These are phyloP conservation scores for Dioctria rufipes DNA, from an alignment of 2,888 invertebrate genomes.

Conservation along the genomic window DNA sequence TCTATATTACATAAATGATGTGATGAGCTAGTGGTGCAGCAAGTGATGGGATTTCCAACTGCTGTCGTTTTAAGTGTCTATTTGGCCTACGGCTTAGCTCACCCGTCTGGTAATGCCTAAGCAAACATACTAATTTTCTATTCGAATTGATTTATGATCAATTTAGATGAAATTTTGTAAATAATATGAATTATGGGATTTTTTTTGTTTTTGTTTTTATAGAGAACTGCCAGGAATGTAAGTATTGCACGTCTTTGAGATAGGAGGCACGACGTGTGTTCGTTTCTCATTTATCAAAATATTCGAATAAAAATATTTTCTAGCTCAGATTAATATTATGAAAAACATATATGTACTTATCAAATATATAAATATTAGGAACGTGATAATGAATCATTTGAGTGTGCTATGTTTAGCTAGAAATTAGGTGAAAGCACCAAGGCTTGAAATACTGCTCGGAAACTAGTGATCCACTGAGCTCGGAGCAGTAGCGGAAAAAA, in stretches of 20 bases:
- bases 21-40: background rate
- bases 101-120: constrained; percentile 12
- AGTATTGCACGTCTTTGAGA: background rate
- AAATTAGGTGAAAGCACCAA: too few species aligned
- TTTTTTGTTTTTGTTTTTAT: background rate
- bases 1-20: too few species aligned
- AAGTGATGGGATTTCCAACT: constrained; percentile 22
- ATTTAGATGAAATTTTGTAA: constrained; percentile 43
- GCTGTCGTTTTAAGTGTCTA: constrained; percentile 24
- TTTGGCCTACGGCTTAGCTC: constrained; percentile 24
- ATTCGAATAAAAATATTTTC: background rate
- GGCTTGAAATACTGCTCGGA: too few species aligned
- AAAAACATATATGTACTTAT: too few species aligned
- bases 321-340: background rate
- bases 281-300: background rate
- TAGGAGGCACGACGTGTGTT: background rate
- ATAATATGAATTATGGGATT: constrained; percentile 40
- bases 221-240: background rate
- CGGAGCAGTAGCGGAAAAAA: too few species aligned
- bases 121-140: constrained; percentile 50
- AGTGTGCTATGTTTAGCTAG: too few species aligned
- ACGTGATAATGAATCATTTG: too few species aligned
- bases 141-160: constrained; percentile 49
- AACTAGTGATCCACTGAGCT: too few species aligned
- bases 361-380: too few species aligned